These are phyloP conservation scores for Camelus dromedarius DNA, from an alignment of 2,113 vertebrate species.

Conservation along the genomic window DNA sequence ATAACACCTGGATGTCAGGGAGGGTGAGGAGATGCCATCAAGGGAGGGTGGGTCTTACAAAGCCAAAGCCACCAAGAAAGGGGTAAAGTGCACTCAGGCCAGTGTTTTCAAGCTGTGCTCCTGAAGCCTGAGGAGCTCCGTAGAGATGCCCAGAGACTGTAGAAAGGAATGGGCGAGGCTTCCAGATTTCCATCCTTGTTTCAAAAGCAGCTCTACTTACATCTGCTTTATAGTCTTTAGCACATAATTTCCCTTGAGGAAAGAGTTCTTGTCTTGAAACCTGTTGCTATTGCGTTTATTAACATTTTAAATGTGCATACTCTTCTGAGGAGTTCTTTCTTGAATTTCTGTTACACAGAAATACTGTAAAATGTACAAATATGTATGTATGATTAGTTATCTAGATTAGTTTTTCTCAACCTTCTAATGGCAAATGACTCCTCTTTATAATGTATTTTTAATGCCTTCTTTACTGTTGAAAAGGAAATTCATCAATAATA, in stretches of 20 bases:
- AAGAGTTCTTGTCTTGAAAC: background rate
- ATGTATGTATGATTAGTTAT: background rate
- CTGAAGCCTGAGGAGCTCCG: background rate
- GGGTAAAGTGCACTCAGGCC: background rate
- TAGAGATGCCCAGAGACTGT: background rate
- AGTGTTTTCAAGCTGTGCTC: background rate
- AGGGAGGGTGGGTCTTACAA: background rate
- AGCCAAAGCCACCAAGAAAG: background rate
- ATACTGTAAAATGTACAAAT: slow-evolving; percentile 4
- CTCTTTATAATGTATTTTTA: background rate
- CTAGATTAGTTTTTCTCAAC: background rate
- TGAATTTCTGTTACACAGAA: background rate
- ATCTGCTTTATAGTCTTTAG: background rate
- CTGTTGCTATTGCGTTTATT: background rate
- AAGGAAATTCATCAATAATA: background rate
- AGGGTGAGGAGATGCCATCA: background rate
- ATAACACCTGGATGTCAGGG: background rate
- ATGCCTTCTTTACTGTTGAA: background rate
- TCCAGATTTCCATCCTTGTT: background rate
- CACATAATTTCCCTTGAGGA: background rate
- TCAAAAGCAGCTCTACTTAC: background rate
- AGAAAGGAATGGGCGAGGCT: background rate
- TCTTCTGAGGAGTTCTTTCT: slow-evolving; percentile 28
- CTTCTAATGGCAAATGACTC: background rate
- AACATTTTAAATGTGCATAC: background rate